Base-by-base conservation (phyloP, 2,888 invertebrate genomes). In the Limnephilus rhombicus region DNA sequence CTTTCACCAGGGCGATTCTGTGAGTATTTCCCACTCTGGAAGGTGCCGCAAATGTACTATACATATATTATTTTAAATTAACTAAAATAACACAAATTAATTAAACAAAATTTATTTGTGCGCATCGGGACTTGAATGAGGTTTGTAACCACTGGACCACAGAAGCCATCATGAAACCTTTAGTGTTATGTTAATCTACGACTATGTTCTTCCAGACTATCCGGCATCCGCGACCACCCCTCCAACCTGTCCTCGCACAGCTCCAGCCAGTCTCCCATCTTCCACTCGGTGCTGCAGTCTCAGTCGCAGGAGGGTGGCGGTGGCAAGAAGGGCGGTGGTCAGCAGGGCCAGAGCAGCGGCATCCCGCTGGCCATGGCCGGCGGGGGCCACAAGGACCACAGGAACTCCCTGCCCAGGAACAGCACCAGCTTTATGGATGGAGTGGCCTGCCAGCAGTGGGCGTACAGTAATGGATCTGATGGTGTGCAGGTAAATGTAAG, bases 371-470 rank as follows among this genome's bases (percentile, higher is more conserved):
- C 96, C 0, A 91, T 93, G 92, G 85, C 82, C 31, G 83, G 89
- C 24, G n/a, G 37, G 18, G 45, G 90, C 49, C 92, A 90, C 96
- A 93, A 96, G 96, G 93, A 96, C 96, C 68, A 68, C 93, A 96
- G 96, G 93, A 94, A 92, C 89, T 93, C 93, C 3, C 88, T 94
- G 95, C 83, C 96, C 95, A 1, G 95, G 95, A 86, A 90, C 0
- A 95, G 95, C 3, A 95, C 80, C 31, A 96, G 96, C 81, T 96
- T 96, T 92, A 80, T 91, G 31, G 91, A 91, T 34, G 41, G 87
- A 68, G 24, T 49, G 96, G 96, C 3, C 96, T 96, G 93, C 96
- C 96, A n/a, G 96, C 96, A 91, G 96, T 96, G 93, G 96, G 34
- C 89, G 1, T 82, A 88, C 49, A 88, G 88, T 24, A 88, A 80